Conservation (phyloP, 1,140 invertebrate species). For the Anagrus nilaparvatae region DNA sequence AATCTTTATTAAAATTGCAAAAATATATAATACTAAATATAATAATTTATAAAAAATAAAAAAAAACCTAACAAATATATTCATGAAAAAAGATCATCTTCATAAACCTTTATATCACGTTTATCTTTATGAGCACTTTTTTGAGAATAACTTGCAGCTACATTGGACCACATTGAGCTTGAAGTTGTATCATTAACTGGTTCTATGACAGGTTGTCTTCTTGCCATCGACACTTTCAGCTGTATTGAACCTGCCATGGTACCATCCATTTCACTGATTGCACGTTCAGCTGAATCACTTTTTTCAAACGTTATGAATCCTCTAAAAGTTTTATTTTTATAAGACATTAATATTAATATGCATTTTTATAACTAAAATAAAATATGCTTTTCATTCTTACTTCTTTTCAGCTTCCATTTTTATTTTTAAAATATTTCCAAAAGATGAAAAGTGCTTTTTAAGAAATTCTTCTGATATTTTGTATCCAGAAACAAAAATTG, state of each 20-base stretch:
- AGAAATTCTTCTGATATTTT: conserved; percentile 76
- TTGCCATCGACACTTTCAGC: conserved; percentile 70
- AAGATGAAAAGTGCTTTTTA: conserved; percentile 65
- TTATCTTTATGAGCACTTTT: conserved; percentile 70
- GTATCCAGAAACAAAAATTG: conserved; percentile 74
- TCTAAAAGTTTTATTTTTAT: conserved; percentile 38
- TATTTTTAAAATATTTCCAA: conserved; percentile 78
- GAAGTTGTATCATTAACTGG: conserved; percentile 66
- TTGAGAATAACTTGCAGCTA: conserved; percentile 72
- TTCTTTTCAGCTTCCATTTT: conserved; percentile 82
- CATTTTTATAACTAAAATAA: conserved; percentile 4
- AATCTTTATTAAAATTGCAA: too few species aligned
- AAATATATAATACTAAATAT: too few species aligned
- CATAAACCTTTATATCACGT: conserved; percentile 58
- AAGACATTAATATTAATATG: conserved; percentile 5
- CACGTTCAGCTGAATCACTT: conserved; percentile 72
- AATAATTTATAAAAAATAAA: too few species aligned
- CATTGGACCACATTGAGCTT: conserved; percentile 67
- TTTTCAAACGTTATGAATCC: conserved; percentile 92
- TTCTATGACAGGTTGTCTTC: conserved; percentile 73
- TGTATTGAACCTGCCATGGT: conserved; percentile 68
- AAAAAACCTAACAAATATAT: too few species aligned
- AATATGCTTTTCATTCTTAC: conserved; percentile 40
- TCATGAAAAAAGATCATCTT: conserved; percentile 54
- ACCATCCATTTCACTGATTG: conserved; percentile 80